Evolutionary conservation across 2,888 invertebrate species (phyloP), one percentile per base, ranked within the genome.

Genomic region (Aleiodes leptofemur): DNA sequence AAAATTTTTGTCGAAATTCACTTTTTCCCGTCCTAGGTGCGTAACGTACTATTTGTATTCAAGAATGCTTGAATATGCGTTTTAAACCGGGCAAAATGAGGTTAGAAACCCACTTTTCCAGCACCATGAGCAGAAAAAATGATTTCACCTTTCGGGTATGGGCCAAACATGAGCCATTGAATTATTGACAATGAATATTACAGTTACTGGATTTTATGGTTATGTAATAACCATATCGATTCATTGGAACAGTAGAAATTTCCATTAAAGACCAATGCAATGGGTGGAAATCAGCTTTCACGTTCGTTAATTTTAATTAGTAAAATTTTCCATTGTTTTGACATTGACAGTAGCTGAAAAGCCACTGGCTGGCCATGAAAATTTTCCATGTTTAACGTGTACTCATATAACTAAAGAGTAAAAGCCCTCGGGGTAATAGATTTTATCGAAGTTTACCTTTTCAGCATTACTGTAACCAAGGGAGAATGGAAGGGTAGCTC

Each of bases 251-350:
- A 34, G 11, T 14, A 34, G 50, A 6, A 14, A 14, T n/a, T 14
- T 9, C 11, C 14, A 34, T 23, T 14, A 43, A 34, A 56, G 23
- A 38, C 13, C 56, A 56, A 55, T 43, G 34, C 43, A 56, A 11
- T 34, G 55, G 76, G 31, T 48, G 59, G 70, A 76, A 74, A 43
- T 74, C 50, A 74, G 76, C 77, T 78, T 74, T 77, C 74, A 74
- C 66, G 72, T 74, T 50, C 31, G 56, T 14, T 64, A 13, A 77
- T 77, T 77, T 69, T 76, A 78, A 79, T 78, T 57, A 78, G 77
- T 76, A 77, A 78, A 79, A 78, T 80, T 77, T 48, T 78, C 69
- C 57, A 77, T 78, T 73, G 77, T 72, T 23, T 13, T 73, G 66
- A 57, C 68, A 77, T 74, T 78, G 79, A 72, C 75, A 69, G 53